Percentiles rank a stretch among this genome's conserved stretches.
Evolutionary conservation across 2,888 invertebrate genomes (phyloP).

Genomic region (Pheosia gnoma): DNA sequence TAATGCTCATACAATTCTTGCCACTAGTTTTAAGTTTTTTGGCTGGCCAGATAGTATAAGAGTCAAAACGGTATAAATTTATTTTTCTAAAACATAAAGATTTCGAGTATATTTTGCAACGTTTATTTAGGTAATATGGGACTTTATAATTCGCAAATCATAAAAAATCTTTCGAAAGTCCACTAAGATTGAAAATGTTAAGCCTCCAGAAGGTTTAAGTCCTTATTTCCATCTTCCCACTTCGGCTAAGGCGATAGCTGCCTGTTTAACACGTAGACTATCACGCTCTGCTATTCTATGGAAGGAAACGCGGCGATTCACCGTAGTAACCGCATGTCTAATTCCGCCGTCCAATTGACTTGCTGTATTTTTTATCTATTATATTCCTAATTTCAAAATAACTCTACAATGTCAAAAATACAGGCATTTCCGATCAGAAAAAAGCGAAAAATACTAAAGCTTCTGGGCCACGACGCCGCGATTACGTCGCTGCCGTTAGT

Average conservation of each 20-base stretch:
- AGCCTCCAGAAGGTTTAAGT: not conserved
- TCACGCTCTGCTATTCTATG: not conserved
- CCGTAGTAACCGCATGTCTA: not conserved
- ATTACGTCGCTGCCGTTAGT: too few species aligned
- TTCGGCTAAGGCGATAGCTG: not conserved
- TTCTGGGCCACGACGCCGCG: too few species aligned
- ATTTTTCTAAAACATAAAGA: not conserved
- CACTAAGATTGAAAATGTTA: too few species aligned
- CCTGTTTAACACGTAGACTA: not conserved
- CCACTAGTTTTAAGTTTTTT: constrained; percentile 44
- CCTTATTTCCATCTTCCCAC: not conserved
- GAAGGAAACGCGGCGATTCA: not conserved
- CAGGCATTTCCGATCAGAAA: too few species aligned
- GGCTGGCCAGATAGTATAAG: constrained; percentile 17
- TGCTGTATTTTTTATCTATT: too few species aligned
- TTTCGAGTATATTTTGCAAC: too few species aligned
- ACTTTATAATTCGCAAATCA: too few species aligned
- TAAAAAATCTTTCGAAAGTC: too few species aligned
- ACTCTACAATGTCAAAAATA: too few species aligned
- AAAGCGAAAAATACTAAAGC: too few species aligned
- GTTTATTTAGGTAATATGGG: too few species aligned
- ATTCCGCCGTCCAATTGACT: not conserved
- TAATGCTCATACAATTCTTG: constrained; percentile 61
- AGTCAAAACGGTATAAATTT: not conserved
- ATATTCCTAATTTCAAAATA: too few species aligned